Evolutionary conservation across 2,797 vertebrate species (phyloP).

Genomic region (Rhabdophis nuchalis): DNA sequence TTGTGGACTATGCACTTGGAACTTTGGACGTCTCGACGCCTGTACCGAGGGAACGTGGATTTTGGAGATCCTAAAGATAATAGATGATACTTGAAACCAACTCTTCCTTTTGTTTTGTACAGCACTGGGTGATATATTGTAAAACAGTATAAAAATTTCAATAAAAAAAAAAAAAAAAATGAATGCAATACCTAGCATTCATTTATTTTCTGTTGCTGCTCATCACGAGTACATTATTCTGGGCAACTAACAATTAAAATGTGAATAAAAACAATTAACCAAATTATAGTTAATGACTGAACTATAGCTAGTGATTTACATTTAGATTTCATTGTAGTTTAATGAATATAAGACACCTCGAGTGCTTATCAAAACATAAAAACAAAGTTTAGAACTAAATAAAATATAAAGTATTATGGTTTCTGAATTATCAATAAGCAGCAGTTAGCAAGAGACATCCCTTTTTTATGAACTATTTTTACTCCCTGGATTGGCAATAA

Average conservation of each 20-base stretch:
- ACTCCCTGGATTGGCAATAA: background rate
- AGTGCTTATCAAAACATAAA: background rate
- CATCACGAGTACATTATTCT: background rate
- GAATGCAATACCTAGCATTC: background rate
- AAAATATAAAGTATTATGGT: background rate
- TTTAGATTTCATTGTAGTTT: background rate
- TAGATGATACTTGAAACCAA: no score
- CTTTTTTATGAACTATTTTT: background rate
- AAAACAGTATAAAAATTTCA: no score
- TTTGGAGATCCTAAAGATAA: no score
- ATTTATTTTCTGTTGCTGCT: background rate
- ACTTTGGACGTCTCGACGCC: no score
- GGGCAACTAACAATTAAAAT: background rate
- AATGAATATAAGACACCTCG: background rate
- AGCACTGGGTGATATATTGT: no score
- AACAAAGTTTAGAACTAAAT: background rate
- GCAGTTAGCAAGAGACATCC: background rate
- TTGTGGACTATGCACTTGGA: no score
- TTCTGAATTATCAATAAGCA: background rate
- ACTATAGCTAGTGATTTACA: background rate
- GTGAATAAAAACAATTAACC: background rate
- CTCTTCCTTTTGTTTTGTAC: no score
- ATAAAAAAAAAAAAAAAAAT: no score
- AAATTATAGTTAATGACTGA: background rate
- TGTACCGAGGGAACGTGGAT: no score